Evolutionary conservation across 2,797 vertebrate species (phyloP).

Genomic region (Apodemus agrarius): DNA sequence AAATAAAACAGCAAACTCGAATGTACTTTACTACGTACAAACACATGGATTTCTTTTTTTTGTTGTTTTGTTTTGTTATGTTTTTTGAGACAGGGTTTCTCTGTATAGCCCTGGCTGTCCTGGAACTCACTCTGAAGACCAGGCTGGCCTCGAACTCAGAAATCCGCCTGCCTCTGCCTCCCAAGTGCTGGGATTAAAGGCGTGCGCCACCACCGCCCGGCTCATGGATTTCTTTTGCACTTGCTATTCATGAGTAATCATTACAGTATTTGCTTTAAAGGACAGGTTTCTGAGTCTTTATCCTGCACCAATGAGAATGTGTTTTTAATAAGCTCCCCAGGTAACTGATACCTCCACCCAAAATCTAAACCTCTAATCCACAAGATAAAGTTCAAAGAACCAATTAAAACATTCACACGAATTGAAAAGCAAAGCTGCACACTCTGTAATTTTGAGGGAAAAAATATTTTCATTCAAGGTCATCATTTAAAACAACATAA

Average conservation of each 20-base stretch:
- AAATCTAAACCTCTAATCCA: conserved; percentile 21
- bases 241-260: neutral
- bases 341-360: neutral
- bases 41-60: neutral
- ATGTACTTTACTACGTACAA: neutral
- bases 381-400: conserved; percentile 36
- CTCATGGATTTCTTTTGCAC: neutral
- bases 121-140: too few relatives aligned
- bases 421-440: neutral
- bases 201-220: too few relatives aligned
- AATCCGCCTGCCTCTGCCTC: too few relatives aligned
- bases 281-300: neutral
- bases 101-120: too few relatives aligned
- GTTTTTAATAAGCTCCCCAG: conserved; percentile 45
- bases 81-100: too few relatives aligned
- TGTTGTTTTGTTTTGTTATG: too few relatives aligned
- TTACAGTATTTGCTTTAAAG: neutral
- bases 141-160: too few relatives aligned
- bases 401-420: conserved; percentile 12
- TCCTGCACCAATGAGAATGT: neutral
- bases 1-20: conserved; percentile 3
- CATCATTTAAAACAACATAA: neutral
- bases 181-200: too few relatives aligned
- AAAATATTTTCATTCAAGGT: neutral
- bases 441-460: conserved; percentile 36